These are phyloP conservation scores for Baronia brevicornis DNA, from an alignment of 2,888 invertebrate species.

Conservation along the genomic window DNA sequence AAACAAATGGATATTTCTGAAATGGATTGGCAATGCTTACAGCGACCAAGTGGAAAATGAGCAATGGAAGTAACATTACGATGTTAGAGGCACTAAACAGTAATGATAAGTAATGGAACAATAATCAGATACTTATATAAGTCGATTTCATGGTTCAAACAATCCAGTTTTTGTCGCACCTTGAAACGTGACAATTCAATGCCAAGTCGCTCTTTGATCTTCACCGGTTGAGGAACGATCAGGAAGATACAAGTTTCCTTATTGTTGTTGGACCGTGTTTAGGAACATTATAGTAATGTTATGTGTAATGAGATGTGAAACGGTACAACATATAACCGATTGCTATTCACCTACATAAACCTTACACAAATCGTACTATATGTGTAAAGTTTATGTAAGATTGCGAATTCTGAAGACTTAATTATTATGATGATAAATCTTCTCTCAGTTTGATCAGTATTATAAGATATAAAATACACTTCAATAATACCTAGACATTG, in stretches of 20 bases:
- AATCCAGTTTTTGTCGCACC: conserved; percentile 51
- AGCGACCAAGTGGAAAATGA: conserved; percentile 31
- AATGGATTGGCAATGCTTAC: conserved; percentile 45
- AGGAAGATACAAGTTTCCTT: conserved; percentile 36
- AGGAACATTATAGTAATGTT: conserved; percentile 12
- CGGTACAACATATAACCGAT: no score
- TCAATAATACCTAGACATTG: no score
- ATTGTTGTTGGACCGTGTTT: conserved; percentile 21
- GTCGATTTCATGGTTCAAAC: conserved; percentile 52
- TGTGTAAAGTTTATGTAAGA: no score
- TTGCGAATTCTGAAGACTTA: no score
- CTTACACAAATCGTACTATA: no score
- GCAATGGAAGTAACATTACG: conserved; percentile 46
- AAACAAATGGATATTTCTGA: conserved; percentile 61
- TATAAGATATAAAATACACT: no score
- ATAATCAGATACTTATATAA: conserved; percentile 61
- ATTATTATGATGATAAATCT: no score
- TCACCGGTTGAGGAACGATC: conserved; percentile 25
- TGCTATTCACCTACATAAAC: no score
- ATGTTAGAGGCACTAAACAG: conserved; percentile 25
- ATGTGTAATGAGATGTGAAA: no score
- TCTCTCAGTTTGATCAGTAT: no score
- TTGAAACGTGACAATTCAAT: no score
- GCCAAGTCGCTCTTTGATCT: conserved; percentile 27
- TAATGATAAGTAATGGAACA: conserved; percentile 50